phyloP scores from a whole-genome alignment of 2,113 vertebrate genomes.

The Alaudala cheleensis region DNA sequence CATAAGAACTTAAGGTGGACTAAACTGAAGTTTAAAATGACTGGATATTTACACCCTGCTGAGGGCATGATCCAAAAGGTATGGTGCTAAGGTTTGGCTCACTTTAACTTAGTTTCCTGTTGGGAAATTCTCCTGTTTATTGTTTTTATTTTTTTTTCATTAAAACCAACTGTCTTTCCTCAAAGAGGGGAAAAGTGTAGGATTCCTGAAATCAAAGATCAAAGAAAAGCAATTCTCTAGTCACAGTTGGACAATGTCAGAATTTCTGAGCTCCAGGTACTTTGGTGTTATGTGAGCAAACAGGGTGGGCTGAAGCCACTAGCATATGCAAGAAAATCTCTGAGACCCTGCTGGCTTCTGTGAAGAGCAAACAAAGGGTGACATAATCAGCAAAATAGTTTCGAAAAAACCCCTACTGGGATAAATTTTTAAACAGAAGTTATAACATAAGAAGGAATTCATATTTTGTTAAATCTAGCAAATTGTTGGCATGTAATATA shows the following conservation, averaged over 20 bases:
- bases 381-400: neutral
- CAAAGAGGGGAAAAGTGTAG: neutral
- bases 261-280: slow-evolving; percentile 13
- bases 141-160: neutral
- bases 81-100: neutral
- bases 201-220: slow-evolving; percentile 11
- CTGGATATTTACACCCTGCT: neutral
- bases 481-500: neutral
- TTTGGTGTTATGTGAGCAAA: neutral
- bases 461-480: neutral
- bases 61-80: neutral
- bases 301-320: neutral
- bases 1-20: neutral
- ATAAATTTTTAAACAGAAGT: neutral
- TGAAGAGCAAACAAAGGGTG: neutral
- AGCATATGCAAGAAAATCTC: accelerated
- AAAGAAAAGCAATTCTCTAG: neutral
- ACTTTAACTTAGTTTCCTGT: neutral
- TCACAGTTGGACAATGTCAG: neutral
- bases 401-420: neutral
- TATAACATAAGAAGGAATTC: neutral
- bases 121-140: neutral
- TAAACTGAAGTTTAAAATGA: neutral
- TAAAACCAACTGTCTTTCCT: slow-evolving; percentile 10
- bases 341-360: neutral